Percentiles rank a stretch among this genome's conserved stretches.
phyloP scores from a whole-genome alignment of 2,797 vertebrate species.

The Nyctalus aviator region DNA sequence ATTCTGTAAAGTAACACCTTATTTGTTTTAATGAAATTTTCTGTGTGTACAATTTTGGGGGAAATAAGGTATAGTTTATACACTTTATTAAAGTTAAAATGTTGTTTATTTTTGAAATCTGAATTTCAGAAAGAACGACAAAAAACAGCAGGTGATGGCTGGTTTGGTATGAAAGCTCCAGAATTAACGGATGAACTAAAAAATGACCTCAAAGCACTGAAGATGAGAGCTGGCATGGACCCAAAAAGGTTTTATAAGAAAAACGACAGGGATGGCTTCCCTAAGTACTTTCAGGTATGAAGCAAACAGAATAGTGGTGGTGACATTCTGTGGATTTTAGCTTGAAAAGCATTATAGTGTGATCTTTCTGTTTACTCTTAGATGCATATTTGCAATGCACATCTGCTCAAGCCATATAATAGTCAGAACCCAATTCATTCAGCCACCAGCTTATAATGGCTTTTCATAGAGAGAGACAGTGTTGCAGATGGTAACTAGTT shows the following conservation, averaged over 20 bases:
- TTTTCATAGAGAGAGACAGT: neutral
- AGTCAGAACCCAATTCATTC: neutral
- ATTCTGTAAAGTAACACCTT: slow-evolving; percentile 50
- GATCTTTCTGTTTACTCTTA: neutral
- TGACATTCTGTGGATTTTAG: neutral
- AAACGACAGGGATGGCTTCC: slow-evolving; percentile 96
- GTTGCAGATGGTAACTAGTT: neutral
- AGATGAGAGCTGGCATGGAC: slow-evolving; percentile 95
- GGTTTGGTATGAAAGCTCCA: slow-evolving; percentile 99
- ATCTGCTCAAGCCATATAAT: neutral
- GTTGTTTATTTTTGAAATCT: slow-evolving; percentile 56
- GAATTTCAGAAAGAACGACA: slow-evolving; percentile 90
- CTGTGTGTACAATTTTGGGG: slow-evolving; percentile 26
- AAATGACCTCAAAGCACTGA: slow-evolving; percentile 94
- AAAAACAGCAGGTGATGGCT: slow-evolving; percentile 93
- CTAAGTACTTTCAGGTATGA: slow-evolving; percentile 97
- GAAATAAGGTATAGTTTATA: neutral
- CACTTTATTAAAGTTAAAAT: slow-evolving; percentile 45
- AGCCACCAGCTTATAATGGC: neutral
- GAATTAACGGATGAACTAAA: slow-evolving; percentile 95
- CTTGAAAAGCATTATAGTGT: neutral
- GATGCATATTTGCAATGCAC: neutral
- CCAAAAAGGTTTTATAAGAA: slow-evolving; percentile 99
- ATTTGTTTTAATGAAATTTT: slow-evolving; percentile 48
- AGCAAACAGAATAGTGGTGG: neutral